Conservation (phyloP, 2,797 vertebrate species). For the Anniella stebbinsi region DNA sequence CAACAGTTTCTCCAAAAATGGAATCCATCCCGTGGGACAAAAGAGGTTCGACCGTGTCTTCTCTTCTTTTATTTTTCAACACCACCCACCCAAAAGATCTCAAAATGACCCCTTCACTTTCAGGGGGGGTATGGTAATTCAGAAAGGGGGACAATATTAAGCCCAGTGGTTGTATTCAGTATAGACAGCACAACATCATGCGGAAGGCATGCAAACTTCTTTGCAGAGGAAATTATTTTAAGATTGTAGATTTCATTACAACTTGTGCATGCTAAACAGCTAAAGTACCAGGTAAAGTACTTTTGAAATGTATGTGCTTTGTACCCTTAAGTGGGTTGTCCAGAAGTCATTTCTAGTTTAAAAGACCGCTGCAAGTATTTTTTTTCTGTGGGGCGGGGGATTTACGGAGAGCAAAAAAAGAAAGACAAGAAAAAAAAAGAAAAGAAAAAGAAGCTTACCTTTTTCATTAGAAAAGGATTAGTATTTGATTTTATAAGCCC, state of each 20-base stretch:
- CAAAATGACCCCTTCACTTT: no score
- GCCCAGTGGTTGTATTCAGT: not conserved
- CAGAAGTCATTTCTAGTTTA: constrained; percentile 10
- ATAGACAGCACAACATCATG: not conserved
- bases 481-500: constrained; percentile 66
- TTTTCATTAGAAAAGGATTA: constrained; percentile 63
- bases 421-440: no score
- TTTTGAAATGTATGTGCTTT: constrained; percentile 6
- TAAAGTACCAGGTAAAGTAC: not conserved
- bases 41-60: no score
- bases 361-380: constrained; percentile 32
- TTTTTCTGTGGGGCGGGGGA: no score
- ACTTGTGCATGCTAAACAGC: not conserved
- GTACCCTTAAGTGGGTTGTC: constrained; percentile 28
- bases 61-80: no score
- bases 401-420: no score
- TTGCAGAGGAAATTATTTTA: not conserved
- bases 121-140: not conserved
- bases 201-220: not conserved
- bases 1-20: no score
- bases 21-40: no score
- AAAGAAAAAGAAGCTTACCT: constrained; percentile 5
- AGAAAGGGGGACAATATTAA: not conserved
- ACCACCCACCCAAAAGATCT: no score
- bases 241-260: constrained; percentile 30